These are phyloP conservation scores for Diloba caeruleocephala DNA, from an alignment of 2,888 invertebrate species.

Conservation along the genomic window DNA sequence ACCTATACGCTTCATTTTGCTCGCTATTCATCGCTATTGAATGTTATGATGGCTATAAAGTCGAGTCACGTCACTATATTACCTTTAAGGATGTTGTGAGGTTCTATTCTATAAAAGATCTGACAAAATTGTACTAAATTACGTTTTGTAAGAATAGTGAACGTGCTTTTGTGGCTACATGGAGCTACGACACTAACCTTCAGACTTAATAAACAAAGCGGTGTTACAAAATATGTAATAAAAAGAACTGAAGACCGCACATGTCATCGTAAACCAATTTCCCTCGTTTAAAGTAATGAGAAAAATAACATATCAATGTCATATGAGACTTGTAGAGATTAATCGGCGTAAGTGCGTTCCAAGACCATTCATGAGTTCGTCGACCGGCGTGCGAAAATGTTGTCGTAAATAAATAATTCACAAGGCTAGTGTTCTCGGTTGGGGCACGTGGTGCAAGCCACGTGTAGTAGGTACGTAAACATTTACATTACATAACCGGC, in stretches of 20 bases:
- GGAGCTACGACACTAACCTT: too few species aligned
- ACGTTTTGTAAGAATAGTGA: too few species aligned
- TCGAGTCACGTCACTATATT: not conserved
- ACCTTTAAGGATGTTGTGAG: not conserved
- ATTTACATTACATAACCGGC: conserved; percentile 88
- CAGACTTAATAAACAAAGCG: not conserved
- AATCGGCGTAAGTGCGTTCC: conserved; percentile 85
- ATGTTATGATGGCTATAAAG: conserved; percentile 15
- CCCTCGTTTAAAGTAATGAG: conserved; percentile 30
- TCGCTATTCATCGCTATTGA: conserved; percentile 26
- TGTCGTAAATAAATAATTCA: conserved; percentile 90
- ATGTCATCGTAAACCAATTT: conserved; percentile 22
- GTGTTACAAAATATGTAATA: not conserved
- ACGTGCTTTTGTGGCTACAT: too few species aligned
- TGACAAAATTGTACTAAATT: conserved; percentile 6
- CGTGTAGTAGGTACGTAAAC: conserved; percentile 88
- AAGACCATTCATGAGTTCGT: conserved; percentile 86
- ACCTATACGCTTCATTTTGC: conserved; percentile 29
- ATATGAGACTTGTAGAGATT: conserved; percentile 75
- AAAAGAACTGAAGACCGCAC: conserved; percentile 1
- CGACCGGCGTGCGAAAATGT: conserved; percentile 89
- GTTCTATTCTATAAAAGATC: not conserved
- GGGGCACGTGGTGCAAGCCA: conserved; percentile 85
- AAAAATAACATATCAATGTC: conserved; percentile 48
- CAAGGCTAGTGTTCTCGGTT: conserved; percentile 88